Percentiles rank a stretch among this genome's conserved stretches.
phyloP scores from a whole-genome alignment of 2,888 invertebrate species.

The Orchesella flavescens region DNA sequence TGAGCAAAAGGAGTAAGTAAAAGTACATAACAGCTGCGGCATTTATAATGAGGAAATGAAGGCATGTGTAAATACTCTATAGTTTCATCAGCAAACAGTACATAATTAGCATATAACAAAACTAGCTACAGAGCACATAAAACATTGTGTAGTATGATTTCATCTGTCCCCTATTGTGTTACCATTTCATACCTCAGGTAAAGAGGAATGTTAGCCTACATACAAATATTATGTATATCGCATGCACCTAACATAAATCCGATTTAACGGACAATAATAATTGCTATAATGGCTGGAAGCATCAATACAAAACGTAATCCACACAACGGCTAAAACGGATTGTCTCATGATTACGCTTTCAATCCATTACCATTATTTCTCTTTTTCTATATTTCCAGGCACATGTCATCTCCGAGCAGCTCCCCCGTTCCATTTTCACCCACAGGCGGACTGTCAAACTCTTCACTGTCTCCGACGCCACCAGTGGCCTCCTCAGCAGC shows the following conservation, averaged over 20 bases:
- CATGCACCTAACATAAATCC: no score
- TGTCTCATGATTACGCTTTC: background rate
- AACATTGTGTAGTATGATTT: no score
- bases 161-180: no score
- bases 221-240: no score
- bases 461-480: constrained; percentile 71
- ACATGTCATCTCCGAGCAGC: constrained; percentile 70
- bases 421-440: constrained; percentile 71
- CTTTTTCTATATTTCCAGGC: constrained; percentile 55
- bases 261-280: no score
- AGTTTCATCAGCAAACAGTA: no score
- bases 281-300: no score
- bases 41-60: background rate
- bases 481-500: constrained; percentile 61
- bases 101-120: no score
- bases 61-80: background rate
- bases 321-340: background rate
- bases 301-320: background rate
- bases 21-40: background rate
- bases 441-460: constrained; percentile 70
- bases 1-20: no score
- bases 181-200: no score
- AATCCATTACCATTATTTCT: background rate
- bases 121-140: no score
- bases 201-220: no score